Evolutionary conservation across 1,140 invertebrate species (phyloP).

Genomic region (Solenopsis invicta): DNA sequence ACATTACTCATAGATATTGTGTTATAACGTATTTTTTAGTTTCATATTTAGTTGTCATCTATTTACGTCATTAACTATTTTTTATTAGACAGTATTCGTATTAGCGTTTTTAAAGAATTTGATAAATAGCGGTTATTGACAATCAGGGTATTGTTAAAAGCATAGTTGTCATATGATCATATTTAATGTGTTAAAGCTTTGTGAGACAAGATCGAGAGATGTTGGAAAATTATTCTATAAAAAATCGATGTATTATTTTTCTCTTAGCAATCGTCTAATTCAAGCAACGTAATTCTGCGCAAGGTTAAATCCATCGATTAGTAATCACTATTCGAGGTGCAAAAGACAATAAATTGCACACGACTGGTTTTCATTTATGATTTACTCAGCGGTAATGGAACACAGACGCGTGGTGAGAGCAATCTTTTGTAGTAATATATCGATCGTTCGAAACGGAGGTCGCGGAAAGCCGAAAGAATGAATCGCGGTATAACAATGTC

Average conservation of each 20-base stretch:
- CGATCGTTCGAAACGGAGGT: not conserved
- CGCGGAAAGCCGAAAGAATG: not conserved
- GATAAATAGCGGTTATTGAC: not conserved
- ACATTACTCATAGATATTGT: no score
- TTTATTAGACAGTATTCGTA: no score
- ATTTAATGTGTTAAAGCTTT: not conserved
- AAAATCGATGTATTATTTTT: not conserved
- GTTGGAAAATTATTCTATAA: not conserved
- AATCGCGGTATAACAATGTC: slow-evolving; percentile 26
- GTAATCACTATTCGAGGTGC: not conserved
- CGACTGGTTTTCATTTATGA: not conserved
- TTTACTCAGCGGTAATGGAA: not conserved
- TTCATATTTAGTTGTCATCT: no score
- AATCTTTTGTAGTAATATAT: not conserved
- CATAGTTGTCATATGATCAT: not conserved
- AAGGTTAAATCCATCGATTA: not conserved
- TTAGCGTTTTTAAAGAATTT: no score
- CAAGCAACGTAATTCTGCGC: not conserved
- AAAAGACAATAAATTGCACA: not conserved
- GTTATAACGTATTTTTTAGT: no score
- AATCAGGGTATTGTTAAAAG: not conserved
- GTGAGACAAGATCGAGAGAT: no score
- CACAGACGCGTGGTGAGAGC: not conserved
- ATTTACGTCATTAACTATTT: no score
- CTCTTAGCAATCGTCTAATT: not conserved